These are phyloP conservation scores for Astyanax mexicanus DNA, from an alignment of 2,797 vertebrate genomes.

Conservation along the genomic window DNA sequence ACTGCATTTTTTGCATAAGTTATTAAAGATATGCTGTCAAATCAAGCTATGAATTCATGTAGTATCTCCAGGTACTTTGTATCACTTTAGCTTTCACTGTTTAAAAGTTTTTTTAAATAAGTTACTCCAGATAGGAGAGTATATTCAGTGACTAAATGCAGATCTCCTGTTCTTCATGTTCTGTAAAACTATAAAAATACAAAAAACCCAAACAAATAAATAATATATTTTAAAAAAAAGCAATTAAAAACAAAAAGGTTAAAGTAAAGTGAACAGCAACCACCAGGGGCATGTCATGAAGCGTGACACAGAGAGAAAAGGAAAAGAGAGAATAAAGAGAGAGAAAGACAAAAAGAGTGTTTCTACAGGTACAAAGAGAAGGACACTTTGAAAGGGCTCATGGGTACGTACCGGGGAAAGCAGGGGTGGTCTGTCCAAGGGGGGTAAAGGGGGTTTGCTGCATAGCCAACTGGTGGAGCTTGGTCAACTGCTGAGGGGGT, in stretches of 20 bases:
- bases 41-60: not conserved
- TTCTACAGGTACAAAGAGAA: slow-evolving; percentile 90
- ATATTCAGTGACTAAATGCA: not conserved
- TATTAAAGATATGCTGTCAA: too few relatives aligned
- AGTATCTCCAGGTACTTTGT: not conserved
- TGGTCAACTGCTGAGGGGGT: slow-evolving; percentile 96
- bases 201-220: slow-evolving; percentile 41
- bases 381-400: slow-evolving; percentile 86
- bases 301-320: slow-evolving; percentile 73
- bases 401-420: slow-evolving; percentile 98
- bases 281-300: slow-evolving; percentile 73
- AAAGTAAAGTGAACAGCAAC: slow-evolving; percentile 64
- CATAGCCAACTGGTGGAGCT: slow-evolving; percentile 98
- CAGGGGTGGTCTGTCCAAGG: slow-evolving; percentile 97
- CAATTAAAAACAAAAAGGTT: slow-evolving; percentile 47
- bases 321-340: slow-evolving; percentile 56
- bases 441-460: slow-evolving; percentile 98
- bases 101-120: too few relatives aligned
- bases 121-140: too few relatives aligned
- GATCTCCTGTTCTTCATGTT: not conserved
- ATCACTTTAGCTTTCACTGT: too few relatives aligned
- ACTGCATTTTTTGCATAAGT: too few relatives aligned
- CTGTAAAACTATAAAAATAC: not conserved
- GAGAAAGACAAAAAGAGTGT: slow-evolving; percentile 76
- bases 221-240: slow-evolving; percentile 25